Conservation (phyloP, 2,113 vertebrate species). For the Ciconia boyciana region DNA sequence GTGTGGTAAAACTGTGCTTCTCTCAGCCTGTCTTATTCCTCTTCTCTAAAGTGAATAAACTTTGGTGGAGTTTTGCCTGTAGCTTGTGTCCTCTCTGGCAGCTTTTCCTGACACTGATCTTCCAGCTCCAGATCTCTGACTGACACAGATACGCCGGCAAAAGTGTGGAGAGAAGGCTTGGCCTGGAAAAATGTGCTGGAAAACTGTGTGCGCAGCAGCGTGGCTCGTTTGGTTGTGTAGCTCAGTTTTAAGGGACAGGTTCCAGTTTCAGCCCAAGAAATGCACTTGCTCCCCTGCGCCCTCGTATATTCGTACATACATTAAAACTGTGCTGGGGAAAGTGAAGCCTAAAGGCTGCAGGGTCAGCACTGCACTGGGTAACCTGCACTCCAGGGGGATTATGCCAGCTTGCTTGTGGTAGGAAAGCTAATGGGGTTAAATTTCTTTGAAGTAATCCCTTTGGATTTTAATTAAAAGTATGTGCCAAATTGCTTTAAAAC, state of each 20-base stretch:
- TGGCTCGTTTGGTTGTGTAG: rapidly evolving
- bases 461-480: background rate
- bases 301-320: rapidly evolving
- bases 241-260: background rate
- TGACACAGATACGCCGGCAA: background rate
- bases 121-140: background rate
- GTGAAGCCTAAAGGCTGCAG: background rate
- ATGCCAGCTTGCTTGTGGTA: background rate
- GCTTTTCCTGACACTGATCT: background rate
- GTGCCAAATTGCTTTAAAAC: background rate
- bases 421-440: background rate
- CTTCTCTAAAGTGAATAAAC: background rate
- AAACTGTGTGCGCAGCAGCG: background rate
- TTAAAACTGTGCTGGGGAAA: background rate
- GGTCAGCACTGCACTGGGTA: background rate
- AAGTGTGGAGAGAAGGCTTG: background rate
- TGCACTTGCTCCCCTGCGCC: background rate
- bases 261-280: background rate
- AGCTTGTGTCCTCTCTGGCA: background rate
- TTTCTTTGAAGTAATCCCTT: background rate
- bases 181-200: background rate
- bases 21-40: background rate
- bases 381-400: background rate
- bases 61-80: background rate
- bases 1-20: background rate